Conservation (phyloP, 2,797 vertebrate species). For the Lutjanus campechanus region DNA sequence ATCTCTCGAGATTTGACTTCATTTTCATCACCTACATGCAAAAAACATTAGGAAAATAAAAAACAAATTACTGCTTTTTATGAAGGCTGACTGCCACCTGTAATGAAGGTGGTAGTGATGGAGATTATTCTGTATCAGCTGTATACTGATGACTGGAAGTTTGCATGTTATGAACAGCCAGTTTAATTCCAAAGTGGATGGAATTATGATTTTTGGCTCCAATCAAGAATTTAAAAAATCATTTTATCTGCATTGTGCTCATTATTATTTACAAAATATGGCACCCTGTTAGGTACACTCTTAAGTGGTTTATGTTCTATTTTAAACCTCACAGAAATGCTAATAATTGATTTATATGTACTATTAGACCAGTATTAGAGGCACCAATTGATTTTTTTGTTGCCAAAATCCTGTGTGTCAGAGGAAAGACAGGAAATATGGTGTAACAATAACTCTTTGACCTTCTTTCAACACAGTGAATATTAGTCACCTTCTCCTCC, state of each 20-base stretch:
- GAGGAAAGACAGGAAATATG: not conserved
- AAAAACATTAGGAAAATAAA: not conserved
- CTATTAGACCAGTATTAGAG: not conserved
- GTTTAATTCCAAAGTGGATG: not conserved
- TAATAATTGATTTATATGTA: not conserved
- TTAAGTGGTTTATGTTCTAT: not conserved
- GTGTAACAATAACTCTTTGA: not conserved
- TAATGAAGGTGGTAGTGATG: not conserved
- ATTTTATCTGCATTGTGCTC: too few relatives aligned
- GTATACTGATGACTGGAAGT: not conserved
- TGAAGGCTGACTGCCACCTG: not conserved
- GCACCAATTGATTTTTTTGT: not conserved
- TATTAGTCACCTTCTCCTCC: conserved; percentile 94
- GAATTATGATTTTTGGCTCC: not conserved
- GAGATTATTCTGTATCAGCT: not conserved
- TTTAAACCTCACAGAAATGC: not conserved
- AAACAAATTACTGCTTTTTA: not conserved
- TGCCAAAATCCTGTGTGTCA: not conserved
- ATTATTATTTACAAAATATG: not conserved
- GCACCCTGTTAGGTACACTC: not conserved
- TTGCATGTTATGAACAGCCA: not conserved
- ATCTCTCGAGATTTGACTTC: conserved; percentile 96
- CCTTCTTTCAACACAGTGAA: not conserved
- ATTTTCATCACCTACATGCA: conserved; percentile 93
- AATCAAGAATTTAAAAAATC: not conserved